Evolutionary conservation across 2,797 vertebrate genomes (phyloP), one percentile per base, ranked within the genome.

Genomic region (Poeciliopsis presidionis): DNA sequence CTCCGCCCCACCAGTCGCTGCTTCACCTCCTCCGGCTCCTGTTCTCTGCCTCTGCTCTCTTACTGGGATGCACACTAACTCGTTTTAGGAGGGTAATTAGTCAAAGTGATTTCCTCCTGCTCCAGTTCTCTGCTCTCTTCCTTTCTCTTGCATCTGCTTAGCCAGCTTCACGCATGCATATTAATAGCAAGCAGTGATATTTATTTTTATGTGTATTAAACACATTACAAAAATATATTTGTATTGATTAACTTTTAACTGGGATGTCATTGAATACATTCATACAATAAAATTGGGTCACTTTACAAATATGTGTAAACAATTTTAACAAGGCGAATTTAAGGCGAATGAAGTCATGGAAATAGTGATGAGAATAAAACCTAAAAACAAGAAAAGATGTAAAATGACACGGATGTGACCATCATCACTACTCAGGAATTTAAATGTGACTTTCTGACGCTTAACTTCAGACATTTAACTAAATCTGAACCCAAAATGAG

Each of bases 31-130:
- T 33, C 72, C 22, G 0, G 45, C 78, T 73, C 73, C 46, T 47
- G 28, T 55, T 79, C 75, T 30, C 74, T 73, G 67, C 74, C 57
- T 81, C 86, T 72, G 78, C 85, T 84, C 81, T 84, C 90, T 89
- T 72, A 82, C 88, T 86, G 83, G 90, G 86, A 83, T 81, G 86
- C 87, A 78, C 78, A 81, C 84, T 87, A 88, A 85, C 86, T 87
- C 81, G 84, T 79, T 86, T 83, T 84, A 33, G 79, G 81, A 87
- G 83, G 87, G 87, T 91, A 91, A 94, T 94, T 93, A 92, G 90
- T 87, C 92, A 90, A 87, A 93, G 92, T 93, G 89, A 92, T 91
- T 91, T 91, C 77, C 84, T 82, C 61, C 78, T 75, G 43, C 73
- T 28, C 73, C 73, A 30, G 14, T 45, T 59, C 39, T 25, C 25